Base-by-base conservation (phyloP, 2,113 vertebrate species). In the Grus americana region DNA sequence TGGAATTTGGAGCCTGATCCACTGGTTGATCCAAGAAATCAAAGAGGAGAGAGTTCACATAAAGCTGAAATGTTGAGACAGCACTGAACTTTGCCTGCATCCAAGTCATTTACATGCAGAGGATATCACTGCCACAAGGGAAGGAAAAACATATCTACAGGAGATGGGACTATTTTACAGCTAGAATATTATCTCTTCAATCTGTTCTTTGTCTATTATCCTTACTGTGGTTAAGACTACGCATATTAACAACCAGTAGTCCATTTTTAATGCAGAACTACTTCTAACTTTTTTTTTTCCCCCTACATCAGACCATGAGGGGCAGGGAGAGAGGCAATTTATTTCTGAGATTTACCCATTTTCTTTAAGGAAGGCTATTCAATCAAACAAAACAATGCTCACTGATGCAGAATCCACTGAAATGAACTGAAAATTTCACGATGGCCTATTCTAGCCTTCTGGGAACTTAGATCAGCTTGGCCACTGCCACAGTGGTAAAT, bases 71-170 rank as follows among this genome's bases (percentile, higher is more conserved):
- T 20, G 66, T 61, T 15, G 55, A 91, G 40, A 72, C 5, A 76
- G 88, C 47, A 49, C 79, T 52, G 85, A 32, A 90, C 12, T 81
- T 50, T 57, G 46, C 61, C 79, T 79, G n/a, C 82, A 93, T 95
- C 83, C 54, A 79, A 84, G 47, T 91, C 68, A 96, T 95, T 97
- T 92, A 89, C 65, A 94, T 88, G 85, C 85, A 93, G 76, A 95
- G 87, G 46, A 79, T 79, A 92, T 54, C 36, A 8, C 40, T 88
- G 89, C 55, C 81, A 95, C 0, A 0, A 90, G 84, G 83, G 78
- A 79, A 44, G 81, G 61, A 47, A 84, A 73, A 50, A 21, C 12
- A 8, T 4, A 84, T 65, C 93, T 83, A 70, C 12, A 62, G 42
- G 79, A 97, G 83, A 79, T 49, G 63, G 55, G 72, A 63, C 82